Base-by-base conservation (phyloP, 1,140 invertebrate genomes). In the Drosophila pseudoananassae region DNA sequence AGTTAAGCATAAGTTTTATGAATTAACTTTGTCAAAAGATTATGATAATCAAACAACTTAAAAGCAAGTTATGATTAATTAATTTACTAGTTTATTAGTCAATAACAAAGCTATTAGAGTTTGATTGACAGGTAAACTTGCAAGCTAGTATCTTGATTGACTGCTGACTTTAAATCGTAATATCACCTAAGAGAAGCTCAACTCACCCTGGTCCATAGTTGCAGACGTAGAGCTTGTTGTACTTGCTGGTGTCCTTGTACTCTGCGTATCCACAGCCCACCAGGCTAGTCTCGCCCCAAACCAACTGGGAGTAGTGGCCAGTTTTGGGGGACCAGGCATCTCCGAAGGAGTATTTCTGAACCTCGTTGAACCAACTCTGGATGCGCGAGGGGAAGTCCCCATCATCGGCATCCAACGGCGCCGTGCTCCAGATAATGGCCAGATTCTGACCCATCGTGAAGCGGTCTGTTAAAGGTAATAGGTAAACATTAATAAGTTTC, bases 401-500 rank as follows among this genome's bases (percentile, higher is more conserved):
- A 54, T 93, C 90, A 40, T 93, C 93, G 76, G 95, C 93, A 66
- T 93, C 93, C 56, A 95, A 94, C 38, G 93, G 93, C 29, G 93
- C 94, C 23, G 95, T 96, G 65, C 95, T 96, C 96, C 96, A 97
- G 0, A 95, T 95, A 23, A 94, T 94, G 1, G 96, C 96, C 45
- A 97, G 93, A 91, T 97, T 97, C 90, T 97, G 96, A 4, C 96
- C 96, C 43, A 97, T 96, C 0, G 94, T 93, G 89, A 97, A 97
- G 64, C 96, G 93, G 56, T 93, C 95, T 94, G 77, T 17, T 80
- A 0, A n/a, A n/a, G 1, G 9, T 29, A 25, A 25, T 1, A n/a
- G 6, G 7, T 46, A 0, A 27, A 49, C 2, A 33, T 63, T 54
- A 45, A 31, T 15, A 14, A 15, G 6, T 38, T 20, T 23, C 2